These are phyloP conservation scores for Scopus umbretta DNA, from an alignment of 2,113 vertebrate genomes.

Conservation along the genomic window DNA sequence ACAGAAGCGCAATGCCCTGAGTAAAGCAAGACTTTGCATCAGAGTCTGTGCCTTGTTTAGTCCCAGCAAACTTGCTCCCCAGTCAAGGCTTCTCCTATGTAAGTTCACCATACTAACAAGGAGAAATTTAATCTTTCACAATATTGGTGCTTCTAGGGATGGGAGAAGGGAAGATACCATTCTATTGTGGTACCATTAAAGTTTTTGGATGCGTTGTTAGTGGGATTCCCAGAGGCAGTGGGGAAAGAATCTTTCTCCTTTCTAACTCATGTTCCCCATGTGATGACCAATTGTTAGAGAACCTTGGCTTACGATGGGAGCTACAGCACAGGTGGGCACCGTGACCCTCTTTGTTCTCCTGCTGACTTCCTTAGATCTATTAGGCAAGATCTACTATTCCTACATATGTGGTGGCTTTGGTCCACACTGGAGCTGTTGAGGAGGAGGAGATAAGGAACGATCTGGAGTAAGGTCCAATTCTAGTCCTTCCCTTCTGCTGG, in stretches of 20 bases:
- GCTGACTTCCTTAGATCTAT: neutral
- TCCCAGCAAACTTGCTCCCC: neutral
- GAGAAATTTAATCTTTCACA: neutral
- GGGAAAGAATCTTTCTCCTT: neutral
- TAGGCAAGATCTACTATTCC: neutral
- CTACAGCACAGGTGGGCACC: neutral
- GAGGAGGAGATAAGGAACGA: neutral
- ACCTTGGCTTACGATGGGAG: neutral
- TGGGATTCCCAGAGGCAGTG: neutral
- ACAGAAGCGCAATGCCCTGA: neutral
- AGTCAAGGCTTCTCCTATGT: neutral
- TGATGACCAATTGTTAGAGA: neutral
- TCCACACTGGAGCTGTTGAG: neutral
- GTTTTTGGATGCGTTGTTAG: neutral
- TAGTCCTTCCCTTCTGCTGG: neutral
- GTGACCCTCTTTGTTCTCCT: neutral
- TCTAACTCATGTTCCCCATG: fast-evolving
- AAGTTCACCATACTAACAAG: neutral
- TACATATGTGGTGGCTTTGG: neutral
- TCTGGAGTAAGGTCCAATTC: neutral
- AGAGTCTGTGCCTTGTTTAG: neutral
- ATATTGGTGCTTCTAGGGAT: neutral
- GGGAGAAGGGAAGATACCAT: neutral
- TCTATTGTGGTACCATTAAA: neutral
- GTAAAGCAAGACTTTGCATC: neutral